These are phyloP conservation scores for Pachymerium ferrugineum DNA, from an alignment of 2,888 invertebrate genomes.

Conservation along the genomic window DNA sequence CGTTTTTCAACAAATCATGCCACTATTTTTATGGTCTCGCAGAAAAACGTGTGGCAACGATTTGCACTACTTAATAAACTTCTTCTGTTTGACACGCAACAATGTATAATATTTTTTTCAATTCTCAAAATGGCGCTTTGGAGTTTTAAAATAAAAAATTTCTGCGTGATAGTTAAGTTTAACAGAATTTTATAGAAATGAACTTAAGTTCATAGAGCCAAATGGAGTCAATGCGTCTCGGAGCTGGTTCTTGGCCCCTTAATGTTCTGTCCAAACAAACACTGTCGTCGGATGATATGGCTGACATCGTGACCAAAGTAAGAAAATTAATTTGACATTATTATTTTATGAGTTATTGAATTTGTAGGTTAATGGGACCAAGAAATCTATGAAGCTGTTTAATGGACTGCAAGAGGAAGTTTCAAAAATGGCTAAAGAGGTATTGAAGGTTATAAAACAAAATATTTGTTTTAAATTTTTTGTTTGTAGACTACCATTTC, in stretches of 20 bases:
- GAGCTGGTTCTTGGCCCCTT: background rate
- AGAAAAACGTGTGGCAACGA: no score
- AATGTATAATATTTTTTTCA: no score
- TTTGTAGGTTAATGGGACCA: background rate
- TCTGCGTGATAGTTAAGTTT: no score
- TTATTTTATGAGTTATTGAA: background rate
- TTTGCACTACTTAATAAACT: no score
- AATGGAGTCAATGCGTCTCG: background rate
- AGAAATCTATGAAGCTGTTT: background rate
- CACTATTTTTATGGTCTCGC: no score
- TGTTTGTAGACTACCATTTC: background rate
- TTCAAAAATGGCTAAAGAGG: background rate
- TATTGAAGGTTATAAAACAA: background rate
- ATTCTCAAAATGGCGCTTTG: no score
- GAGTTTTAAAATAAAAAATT: no score
- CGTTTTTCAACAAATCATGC: no score
- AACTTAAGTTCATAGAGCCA: background rate
- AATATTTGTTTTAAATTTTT: background rate
- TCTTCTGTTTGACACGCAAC: no score
- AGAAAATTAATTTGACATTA: background rate
- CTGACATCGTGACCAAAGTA: background rate
- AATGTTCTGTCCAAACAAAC: background rate
- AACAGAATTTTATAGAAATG: no score
- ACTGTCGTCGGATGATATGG: background rate
- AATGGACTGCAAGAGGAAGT: background rate